Evolutionary conservation across 2,797 vertebrate genomes (phyloP), one percentile per base, ranked within the genome.

Genomic region (Microctenopoma stevenorrisi): DNA sequence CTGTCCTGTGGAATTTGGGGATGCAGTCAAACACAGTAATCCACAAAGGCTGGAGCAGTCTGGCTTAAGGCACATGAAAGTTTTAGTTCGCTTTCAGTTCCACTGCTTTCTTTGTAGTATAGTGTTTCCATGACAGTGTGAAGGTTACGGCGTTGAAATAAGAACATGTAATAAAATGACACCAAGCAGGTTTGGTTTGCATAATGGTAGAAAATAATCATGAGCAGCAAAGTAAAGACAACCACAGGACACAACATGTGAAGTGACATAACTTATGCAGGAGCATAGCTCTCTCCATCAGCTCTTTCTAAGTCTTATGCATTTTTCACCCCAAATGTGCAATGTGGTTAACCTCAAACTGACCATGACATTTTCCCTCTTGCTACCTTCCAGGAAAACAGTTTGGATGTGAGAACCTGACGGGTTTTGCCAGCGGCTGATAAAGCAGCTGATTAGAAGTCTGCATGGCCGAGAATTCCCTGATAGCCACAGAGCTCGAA

Each of bases 341-440:
- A 58, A 33, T 51, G 47, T 62, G 57, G 74, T 49, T 81, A 74
- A 89, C 87, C 84, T 83, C 81, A 84, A 72, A 76, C 62, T 63
- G 56, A 67, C 77, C 79, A 28, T 89, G 90, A 78, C 84, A 85
- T 87, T 88, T 83, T 64, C 74, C 43, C 55, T n/a, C 61, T 77
- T 43, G 64, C 60, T 55, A 38, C 72, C 63, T 70, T 78, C 68
- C 47, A 55, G 61, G 44, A 73, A 81, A 83, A 64, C 47, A 70
- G 64, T 62, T 74, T 63, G 52, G 66, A 70, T 62, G 47, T 9
- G 12, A 47, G 65, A 54, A 55, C 66, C 64, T 67, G 78, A 79
- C 62, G 72, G 66, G 59, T 64, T 40, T 22, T n/a, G 69, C 82
- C 73, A 67, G 43, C 30, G 52, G 82, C 70, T 82, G 87, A 91